These are phyloP conservation scores for Centropus unirufus DNA, from an alignment of 2,113 vertebrate species.

Conservation along the genomic window DNA sequence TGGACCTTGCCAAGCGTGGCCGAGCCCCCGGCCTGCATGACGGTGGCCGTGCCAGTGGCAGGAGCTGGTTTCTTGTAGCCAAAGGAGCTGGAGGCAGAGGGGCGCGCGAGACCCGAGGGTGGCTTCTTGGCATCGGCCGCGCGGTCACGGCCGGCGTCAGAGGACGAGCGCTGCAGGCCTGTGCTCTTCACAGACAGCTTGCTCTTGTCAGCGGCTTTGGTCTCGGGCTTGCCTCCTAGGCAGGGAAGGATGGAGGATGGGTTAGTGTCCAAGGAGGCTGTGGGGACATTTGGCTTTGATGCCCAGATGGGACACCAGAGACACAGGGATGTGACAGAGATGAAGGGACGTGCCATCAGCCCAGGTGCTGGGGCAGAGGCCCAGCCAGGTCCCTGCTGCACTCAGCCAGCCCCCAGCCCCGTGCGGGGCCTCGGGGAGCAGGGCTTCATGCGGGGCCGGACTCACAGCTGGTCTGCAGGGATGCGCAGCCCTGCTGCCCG, in stretches of 20 bases:
- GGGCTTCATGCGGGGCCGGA: not conserved
- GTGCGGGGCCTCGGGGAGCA: accelerated
- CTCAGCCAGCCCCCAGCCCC: accelerated
- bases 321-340: accelerated
- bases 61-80: slow-evolving; percentile 91
- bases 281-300: not conserved
- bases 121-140: slow-evolving; percentile 88
- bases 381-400: accelerated
- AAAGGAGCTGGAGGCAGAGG: slow-evolving; percentile 87
- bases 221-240: slow-evolving; percentile 81
- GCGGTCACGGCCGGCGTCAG: slow-evolving; percentile 90
- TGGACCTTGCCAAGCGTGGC: slow-evolving; percentile 84
- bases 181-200: slow-evolving; percentile 87
- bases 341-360: not conserved
- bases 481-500: not conserved
- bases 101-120: slow-evolving; percentile 87
- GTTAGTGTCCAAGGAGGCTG: not conserved
- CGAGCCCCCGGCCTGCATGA: slow-evolving; percentile 88
- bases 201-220: slow-evolving; percentile 87
- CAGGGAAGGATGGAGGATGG: not conserved
- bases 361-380: not conserved
- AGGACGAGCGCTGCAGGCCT: slow-evolving; percentile 90
- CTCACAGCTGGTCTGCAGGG: not conserved
- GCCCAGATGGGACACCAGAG: accelerated
- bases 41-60: slow-evolving; percentile 82